Percentiles rank a stretch among this genome's conserved stretches.
phyloP scores from a whole-genome alignment of 2,888 invertebrate species.

The Hemicrepidius hirtus region DNA sequence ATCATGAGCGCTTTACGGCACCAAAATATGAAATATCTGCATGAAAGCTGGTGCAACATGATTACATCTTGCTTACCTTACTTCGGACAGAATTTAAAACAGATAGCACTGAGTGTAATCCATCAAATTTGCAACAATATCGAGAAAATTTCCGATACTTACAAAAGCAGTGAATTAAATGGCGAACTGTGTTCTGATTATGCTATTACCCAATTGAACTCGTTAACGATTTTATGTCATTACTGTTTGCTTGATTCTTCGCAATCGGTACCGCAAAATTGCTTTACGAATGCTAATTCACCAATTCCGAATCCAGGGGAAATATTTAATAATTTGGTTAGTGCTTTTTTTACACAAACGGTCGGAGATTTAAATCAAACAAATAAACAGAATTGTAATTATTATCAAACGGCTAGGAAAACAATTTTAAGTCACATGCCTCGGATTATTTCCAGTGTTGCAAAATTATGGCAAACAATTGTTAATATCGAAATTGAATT shows the following conservation, averaged over 20 bases:
- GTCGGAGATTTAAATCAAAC: constrained; percentile 67
- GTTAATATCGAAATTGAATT: constrained; percentile 72
- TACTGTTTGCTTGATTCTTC: constrained; percentile 84
- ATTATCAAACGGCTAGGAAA: constrained; percentile 78
- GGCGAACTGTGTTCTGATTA: constrained; percentile 83
- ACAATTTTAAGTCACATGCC: constrained; percentile 87
- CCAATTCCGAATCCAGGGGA: constrained; percentile 80
- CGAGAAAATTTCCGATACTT: constrained; percentile 72
- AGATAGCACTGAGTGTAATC: constrained; percentile 85
- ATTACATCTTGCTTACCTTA: constrained; percentile 88
- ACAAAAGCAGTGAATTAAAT: constrained; percentile 65
- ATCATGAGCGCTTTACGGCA: constrained; percentile 85
- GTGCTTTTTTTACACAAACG: constrained; percentile 84
- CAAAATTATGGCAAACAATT: constrained; percentile 85
- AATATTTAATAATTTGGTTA: constrained; percentile 86
- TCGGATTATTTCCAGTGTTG: constrained; percentile 86
- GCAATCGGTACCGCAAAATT: constrained; percentile 67
- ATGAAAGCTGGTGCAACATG: constrained; percentile 89
- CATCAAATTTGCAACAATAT: constrained; percentile 87
- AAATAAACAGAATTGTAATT: constrained; percentile 69
- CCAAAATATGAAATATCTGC: constrained; percentile 82
- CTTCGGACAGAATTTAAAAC: constrained; percentile 84
- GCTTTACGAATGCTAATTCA: constrained; percentile 59
- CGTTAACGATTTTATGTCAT: constrained; percentile 85
- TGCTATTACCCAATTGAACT: constrained; percentile 84